Conservation (phyloP, 2,113 vertebrate species). For the Dasyprocta punctata region DNA sequence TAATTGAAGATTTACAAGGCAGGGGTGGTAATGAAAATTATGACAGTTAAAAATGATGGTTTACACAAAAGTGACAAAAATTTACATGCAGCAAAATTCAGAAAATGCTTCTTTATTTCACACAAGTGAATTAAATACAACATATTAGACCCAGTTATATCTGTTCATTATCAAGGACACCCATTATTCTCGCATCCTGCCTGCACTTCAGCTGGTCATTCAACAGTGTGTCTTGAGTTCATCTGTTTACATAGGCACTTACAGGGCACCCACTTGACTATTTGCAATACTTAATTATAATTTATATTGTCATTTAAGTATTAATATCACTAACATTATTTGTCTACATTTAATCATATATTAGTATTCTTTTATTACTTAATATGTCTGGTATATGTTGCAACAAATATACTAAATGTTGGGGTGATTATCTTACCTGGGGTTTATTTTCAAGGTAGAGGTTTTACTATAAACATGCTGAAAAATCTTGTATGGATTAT, state of each 20-base stretch:
- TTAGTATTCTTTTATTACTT: not conserved
- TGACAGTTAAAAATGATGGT: not conserved
- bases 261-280: not conserved
- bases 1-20: not conserved
- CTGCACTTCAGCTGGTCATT: not conserved
- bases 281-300: not conserved
- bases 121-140: not conserved
- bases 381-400: not conserved
- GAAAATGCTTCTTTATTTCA: not conserved
- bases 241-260: not conserved
- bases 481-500: not conserved
- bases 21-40: not conserved
- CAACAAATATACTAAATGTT: not conserved
- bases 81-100: not conserved
- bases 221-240: not conserved
- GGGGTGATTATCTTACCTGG: not conserved
- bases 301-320: not conserved
- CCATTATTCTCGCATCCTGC: not conserved
- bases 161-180: not conserved
- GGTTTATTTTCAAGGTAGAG: not conserved
- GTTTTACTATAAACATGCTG: not conserved
- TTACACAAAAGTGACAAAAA: not conserved
- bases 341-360: not conserved
- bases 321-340: not conserved
- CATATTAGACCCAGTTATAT: not conserved